These are phyloP conservation scores for Drosophila ochracea DNA, from an alignment of 2,888 invertebrate genomes.

Conservation along the genomic window DNA sequence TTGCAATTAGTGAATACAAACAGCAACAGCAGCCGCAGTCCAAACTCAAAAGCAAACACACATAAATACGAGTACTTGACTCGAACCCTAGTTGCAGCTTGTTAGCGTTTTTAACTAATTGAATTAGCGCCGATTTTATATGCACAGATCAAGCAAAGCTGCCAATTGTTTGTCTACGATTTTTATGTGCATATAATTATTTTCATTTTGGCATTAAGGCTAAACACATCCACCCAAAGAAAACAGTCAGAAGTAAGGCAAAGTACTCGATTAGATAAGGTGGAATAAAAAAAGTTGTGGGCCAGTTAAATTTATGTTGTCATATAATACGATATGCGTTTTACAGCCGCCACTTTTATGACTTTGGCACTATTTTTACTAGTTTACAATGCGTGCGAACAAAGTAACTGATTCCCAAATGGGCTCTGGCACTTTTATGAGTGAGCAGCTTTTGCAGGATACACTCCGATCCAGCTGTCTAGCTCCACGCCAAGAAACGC, in stretches of 20 bases:
- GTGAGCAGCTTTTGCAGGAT: slow-evolving; percentile 17
- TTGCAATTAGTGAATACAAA: slow-evolving; percentile 69
- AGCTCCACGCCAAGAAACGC: slow-evolving; percentile 33
- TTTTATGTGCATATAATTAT: slow-evolving; percentile 67
- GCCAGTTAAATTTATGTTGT: slow-evolving; percentile 54
- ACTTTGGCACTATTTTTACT: slow-evolving; percentile 69
- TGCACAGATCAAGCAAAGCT: slow-evolving; percentile 24
- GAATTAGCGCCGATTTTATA: slow-evolving; percentile 66
- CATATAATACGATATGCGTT: slow-evolving; percentile 56
- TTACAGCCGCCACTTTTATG: slow-evolving; percentile 54
- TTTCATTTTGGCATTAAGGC: slow-evolving; percentile 43
- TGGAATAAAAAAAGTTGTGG: slow-evolving; percentile 39
- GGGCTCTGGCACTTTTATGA: slow-evolving; percentile 55
- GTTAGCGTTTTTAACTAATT: slow-evolving; percentile 67
- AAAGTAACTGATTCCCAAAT: slow-evolving; percentile 71
- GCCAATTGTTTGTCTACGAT: slow-evolving; percentile 36
- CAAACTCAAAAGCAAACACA: slow-evolving; percentile 24
- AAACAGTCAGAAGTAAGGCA: slow-evolving; percentile 8
- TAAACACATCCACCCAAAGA: slow-evolving; percentile 3
- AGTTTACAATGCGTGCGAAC: slow-evolving; percentile 63
- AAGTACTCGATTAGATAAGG: slow-evolving; percentile 36
- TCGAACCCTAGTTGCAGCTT: slow-evolving; percentile 33
- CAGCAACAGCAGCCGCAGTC: slow-evolving; percentile 15
- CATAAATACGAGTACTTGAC: slow-evolving; percentile 33
- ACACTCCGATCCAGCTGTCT: slow-evolving; percentile 15